Evolutionary conservation across 2,797 vertebrate genomes (phyloP).

Genomic region (Mus caroli): DNA sequence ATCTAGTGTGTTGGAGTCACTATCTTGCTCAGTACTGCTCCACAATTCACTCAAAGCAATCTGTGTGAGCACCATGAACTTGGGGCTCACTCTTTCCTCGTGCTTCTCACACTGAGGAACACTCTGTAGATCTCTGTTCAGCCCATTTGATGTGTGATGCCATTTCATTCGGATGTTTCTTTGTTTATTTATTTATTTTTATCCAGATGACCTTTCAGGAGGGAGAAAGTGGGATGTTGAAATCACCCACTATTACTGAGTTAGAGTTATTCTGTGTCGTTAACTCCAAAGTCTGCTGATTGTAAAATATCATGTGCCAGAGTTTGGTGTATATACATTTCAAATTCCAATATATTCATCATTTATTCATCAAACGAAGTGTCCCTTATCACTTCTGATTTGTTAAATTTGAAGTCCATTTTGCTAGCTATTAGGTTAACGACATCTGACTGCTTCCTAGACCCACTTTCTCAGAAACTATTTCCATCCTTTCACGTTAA

Average conservation of each 20-base stretch:
- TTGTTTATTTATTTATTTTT: not conserved
- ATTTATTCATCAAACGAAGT: not conserved
- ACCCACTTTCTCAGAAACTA: not conserved
- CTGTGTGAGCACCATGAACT: not conserved
- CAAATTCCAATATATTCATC: not conserved
- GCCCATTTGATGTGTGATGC: not conserved
- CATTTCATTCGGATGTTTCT: not conserved
- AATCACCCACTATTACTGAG: not conserved
- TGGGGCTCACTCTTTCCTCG: slow-evolving; percentile 10
- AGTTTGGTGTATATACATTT: not conserved
- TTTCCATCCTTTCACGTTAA: not conserved
- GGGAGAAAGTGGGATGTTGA: not conserved
- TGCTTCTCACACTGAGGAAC: not conserved
- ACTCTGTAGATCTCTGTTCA: not conserved
- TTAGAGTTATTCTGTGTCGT: not conserved
- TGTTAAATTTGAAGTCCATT: not conserved
- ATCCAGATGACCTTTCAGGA: not conserved
- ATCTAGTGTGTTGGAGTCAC: slow-evolving; percentile 25
- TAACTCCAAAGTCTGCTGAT: not conserved
- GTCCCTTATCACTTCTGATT: not conserved
- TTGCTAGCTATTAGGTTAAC: not conserved
- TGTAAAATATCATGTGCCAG: not conserved
- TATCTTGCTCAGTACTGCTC: slow-evolving; percentile 16
- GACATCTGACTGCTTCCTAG: not conserved
- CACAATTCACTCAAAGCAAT: not conserved